Base-by-base conservation (phyloP, 2,888 invertebrate species). In the Helleia helle region DNA sequence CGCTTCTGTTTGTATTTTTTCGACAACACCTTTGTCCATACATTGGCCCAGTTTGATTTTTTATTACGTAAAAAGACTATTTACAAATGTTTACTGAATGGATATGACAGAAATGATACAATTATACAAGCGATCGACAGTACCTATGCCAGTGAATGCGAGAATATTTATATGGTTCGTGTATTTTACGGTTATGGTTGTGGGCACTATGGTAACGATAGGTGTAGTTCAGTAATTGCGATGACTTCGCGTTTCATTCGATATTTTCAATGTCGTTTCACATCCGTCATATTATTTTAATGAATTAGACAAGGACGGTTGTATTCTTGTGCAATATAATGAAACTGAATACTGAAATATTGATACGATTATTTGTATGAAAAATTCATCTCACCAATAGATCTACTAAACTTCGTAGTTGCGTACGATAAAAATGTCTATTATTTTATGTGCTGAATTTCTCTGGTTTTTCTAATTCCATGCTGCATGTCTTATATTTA, bases 11-110 rank as follows among this genome's bases (percentile, higher is more conserved):
- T 70, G 58, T 49, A 74, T 64, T 63, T 77, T 79, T 62, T 65
- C 84, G 53, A 71, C 71, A 57, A 85, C 73, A 49, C 81, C 69
- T 70, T 87, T 86, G 73, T 88, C 87, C 73, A 88, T 86, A 68
- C 88, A 88, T 81, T 87, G 88, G 70, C 89, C 88, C 89, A 88
- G 88, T 68, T 86, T 87, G 41, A 14, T 27, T 30, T 11, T 31
- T 14, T 38, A 7, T 15, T 13, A 9, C 6, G 3, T 9, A 6
- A 14, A n/a, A 36, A 30, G 28, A 24, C 6, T 31, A 34, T 34
- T 7, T 18, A 34, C 34, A 34, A 34, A 17, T 17, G 9, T 12
- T 13, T 29, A 17, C 7, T 17, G 2, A 9, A 34, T 34, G 34
- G 22, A 22, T 22, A 22, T 22, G 22, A 22, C 8, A 22, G 5